A percentile compares a stretch with the other conserved stretches of the same genome.
Conservation (phyloP, 2,888 invertebrate genomes). For the Tetanocera ferruginea region DNA sequence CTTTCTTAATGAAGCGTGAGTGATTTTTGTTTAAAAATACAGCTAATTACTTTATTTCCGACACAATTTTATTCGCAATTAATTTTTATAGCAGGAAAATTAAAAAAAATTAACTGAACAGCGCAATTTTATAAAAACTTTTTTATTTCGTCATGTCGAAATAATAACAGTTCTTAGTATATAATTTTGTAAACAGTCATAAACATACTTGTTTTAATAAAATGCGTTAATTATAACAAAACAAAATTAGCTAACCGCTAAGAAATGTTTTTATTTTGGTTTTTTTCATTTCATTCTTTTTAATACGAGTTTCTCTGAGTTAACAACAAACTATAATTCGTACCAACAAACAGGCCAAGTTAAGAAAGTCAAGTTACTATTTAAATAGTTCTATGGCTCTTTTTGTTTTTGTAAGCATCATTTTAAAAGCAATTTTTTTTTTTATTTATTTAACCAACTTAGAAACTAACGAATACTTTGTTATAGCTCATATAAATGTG, state of each 20-base stretch:
- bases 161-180: too few relatives aligned
- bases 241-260: constrained; percentile 7
- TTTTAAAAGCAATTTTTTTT: not conserved
- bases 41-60: too few relatives aligned
- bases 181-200: too few relatives aligned
- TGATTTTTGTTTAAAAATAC: too few relatives aligned
- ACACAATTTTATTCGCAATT: too few relatives aligned
- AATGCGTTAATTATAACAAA: too few relatives aligned
- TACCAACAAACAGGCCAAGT: constrained; percentile 17
- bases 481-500: not conserved
- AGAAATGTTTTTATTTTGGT: constrained; percentile 33
- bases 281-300: constrained; percentile 5
- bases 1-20: too few relatives aligned
- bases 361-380: constrained; percentile 9
- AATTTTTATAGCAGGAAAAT: too few relatives aligned
- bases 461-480: not conserved
- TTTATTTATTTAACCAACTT: not conserved
- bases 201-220: too few relatives aligned
- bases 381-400: not conserved
- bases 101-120: too few relatives aligned
- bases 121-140: not conserved
- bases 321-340: constrained; percentile 9
- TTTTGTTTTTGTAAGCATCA: not conserved
- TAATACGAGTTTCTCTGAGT: constrained; percentile 29
- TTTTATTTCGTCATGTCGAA: not conserved